These are phyloP conservation scores for Meta bourneti DNA, from an alignment of 2,888 invertebrate species.

Conservation along the genomic window DNA sequence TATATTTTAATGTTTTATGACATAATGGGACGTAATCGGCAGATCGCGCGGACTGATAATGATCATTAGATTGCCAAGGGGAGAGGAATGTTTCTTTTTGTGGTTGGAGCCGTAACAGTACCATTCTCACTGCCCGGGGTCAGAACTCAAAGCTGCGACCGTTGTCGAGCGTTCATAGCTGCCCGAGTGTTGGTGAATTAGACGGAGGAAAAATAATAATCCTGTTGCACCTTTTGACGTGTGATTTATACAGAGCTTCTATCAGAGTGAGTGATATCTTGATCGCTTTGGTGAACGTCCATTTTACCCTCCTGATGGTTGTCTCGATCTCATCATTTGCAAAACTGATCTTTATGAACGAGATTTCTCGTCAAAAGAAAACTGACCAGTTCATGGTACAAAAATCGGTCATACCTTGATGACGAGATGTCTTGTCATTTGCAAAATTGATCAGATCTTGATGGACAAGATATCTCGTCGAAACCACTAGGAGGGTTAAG, in stretches of 20 bases:
- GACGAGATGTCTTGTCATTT: too few species aligned
- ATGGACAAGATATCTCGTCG: too few species aligned
- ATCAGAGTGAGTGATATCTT: neutral
- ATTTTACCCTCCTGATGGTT: too few species aligned
- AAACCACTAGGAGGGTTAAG: too few species aligned
- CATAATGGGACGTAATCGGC: slow-evolving; percentile 62
- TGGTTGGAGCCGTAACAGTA: neutral
- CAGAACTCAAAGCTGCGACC: neutral
- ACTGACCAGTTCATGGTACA: too few species aligned
- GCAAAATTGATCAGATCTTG: too few species aligned
- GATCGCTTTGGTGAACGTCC: neutral
- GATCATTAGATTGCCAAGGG: slow-evolving; percentile 47
- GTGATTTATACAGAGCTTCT: neutral
- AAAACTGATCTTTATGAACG: too few species aligned
- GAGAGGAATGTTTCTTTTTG: slow-evolving; percentile 1
- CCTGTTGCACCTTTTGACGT: neutral
- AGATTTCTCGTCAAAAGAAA: too few species aligned
- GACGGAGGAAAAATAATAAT: neutral
- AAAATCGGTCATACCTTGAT: too few species aligned
- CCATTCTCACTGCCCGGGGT: neutral
- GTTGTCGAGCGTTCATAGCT: too few species aligned
- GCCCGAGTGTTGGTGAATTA: neutral
- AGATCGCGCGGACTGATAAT: slow-evolving; percentile 49
- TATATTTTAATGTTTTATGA: slow-evolving; percentile 63
- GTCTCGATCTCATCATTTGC: too few species aligned